Conservation (phyloP, 2,888 invertebrate species). For the Asteroscopus sphinx region DNA sequence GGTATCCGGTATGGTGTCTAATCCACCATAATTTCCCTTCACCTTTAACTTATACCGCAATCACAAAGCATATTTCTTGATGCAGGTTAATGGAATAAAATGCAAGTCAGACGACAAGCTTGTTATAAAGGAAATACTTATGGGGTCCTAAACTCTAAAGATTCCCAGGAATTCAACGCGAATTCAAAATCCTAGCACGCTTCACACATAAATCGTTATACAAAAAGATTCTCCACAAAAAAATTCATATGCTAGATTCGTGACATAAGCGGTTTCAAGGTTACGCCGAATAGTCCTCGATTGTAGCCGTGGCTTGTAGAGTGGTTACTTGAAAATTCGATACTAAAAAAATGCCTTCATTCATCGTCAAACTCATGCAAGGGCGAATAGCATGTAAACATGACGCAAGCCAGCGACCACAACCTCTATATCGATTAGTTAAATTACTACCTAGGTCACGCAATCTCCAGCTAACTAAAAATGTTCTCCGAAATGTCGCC, state of each 20-base stretch:
- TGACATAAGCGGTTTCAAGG: slow-evolving; percentile 52
- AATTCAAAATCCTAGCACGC: slow-evolving; percentile 29
- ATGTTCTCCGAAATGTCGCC: slow-evolving; percentile 46
- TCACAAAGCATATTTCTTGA: slow-evolving; percentile 1
- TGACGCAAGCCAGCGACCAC: slow-evolving; percentile 78
- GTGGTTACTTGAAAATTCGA: slow-evolving; percentile 46
- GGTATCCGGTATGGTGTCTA: slow-evolving; percentile 3
- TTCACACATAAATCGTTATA: slow-evolving; percentile 25
- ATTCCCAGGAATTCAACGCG: neutral
- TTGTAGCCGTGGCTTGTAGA: slow-evolving; percentile 28
- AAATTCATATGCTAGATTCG: slow-evolving; percentile 23
- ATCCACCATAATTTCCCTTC: slow-evolving; percentile 11
- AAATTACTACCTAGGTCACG: slow-evolving; percentile 81
- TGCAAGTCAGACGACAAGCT: neutral
- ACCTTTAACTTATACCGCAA: slow-evolving; percentile 17
- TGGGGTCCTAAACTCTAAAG: neutral
- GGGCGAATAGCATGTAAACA: slow-evolving; percentile 75
- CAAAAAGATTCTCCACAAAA: slow-evolving; percentile 33
- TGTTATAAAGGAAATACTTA: neutral
- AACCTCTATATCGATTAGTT: slow-evolving; percentile 84
- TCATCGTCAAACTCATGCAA: slow-evolving; percentile 66
- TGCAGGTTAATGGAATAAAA: slow-evolving; percentile 6
- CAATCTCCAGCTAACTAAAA: slow-evolving; percentile 64
- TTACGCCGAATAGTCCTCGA: slow-evolving; percentile 48
- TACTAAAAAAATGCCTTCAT: slow-evolving; percentile 54